Evolutionary conservation across 2,113 vertebrate genomes (phyloP), one percentile per base, ranked within the genome.

Genomic region (Callaeas wilsoni): DNA sequence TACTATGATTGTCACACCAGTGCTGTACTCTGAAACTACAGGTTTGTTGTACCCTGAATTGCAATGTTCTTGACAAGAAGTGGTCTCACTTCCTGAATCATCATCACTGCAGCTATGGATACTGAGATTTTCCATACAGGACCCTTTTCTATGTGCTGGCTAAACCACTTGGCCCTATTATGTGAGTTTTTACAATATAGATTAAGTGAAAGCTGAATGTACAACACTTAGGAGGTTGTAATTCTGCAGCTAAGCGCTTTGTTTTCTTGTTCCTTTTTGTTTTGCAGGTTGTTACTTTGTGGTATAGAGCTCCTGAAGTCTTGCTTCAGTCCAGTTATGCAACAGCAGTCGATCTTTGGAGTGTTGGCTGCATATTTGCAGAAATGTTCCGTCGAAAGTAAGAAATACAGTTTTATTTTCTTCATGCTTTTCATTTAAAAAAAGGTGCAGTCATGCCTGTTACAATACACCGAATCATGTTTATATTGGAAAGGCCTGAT

Each of bases 301-400:
- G 99, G 99, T 99, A 99, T 97, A 97, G 99, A 95, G 99, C 99
- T 71, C 99, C 99, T 50, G 99, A 99, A 97, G 99, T 99, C 97
- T 97, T 99, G 94, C 98, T 99, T 64, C 99, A 99, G 98, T 99
- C 99, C 97, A 99, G 99, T 96, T 99, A 99, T 10, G 99, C 99
- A 93, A 99, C 99, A 29, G 99, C 99, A 6, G 99, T 99, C 87
- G 99, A 99, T 94, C 98, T 99, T 91, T 99, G 99, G 99, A 99
- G 99, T 19, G 99, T 99, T 46, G 99, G 99, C 93, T 99, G 99
- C 97, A 99, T 99, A 98, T 99, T 99, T 87, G 99, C 99, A 71
- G 99, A 99, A 98, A 99, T 99, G 99, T 99, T 99, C 97, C 98
- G 99, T 93, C 98, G 99, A 97, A 99, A 99, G 99, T 99, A 98